These are phyloP conservation scores for Drosophila nigromelanica DNA, from an alignment of 1,140 invertebrate genomes.

Conservation along the genomic window DNA sequence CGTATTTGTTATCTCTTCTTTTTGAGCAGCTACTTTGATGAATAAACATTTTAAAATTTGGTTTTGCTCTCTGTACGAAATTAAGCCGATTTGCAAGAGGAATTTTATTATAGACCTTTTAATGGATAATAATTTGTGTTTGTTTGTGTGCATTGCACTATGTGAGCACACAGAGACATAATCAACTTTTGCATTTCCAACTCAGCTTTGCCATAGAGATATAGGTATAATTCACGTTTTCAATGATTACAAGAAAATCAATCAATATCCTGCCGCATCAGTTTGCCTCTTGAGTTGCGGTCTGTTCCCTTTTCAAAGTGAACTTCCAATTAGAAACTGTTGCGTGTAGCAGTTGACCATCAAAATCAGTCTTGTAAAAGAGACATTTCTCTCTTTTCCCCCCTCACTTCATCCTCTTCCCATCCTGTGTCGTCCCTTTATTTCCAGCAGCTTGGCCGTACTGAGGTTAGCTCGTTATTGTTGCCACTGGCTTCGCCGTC, in stretches of 20 bases:
- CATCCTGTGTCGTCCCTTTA: not conserved
- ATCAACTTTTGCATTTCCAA: not conserved
- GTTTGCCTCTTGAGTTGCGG: conserved; percentile 10
- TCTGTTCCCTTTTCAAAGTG: conserved; percentile 32
- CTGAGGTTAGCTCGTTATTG: conserved; percentile 70
- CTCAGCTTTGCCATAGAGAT: not conserved
- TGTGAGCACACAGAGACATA: not conserved
- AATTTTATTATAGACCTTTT: too few species aligned
- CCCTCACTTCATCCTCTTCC: not conserved
- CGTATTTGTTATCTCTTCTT: too few species aligned
- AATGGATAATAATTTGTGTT: too few species aligned
- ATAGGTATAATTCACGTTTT: conserved; percentile 33
- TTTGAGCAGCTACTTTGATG: too few species aligned
- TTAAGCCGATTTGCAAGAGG: too few species aligned
- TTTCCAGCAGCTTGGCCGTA: conserved; percentile 8
- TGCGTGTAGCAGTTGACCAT: conserved; percentile 71
- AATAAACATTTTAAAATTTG: too few species aligned
- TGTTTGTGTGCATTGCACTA: too few species aligned
- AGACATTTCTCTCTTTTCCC: conserved; percentile 32
- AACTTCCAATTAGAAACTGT: conserved; percentile 76
- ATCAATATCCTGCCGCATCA: conserved; percentile 25
- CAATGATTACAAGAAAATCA: conserved; percentile 17
- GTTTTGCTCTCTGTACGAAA: too few species aligned
- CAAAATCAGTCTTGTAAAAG: conserved; percentile 61
- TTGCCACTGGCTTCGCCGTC: conserved; percentile 75